These are phyloP conservation scores for Lepidocyrtoides sp. DNA, from an alignment of 2,888 invertebrate genomes.

Conservation along the genomic window DNA sequence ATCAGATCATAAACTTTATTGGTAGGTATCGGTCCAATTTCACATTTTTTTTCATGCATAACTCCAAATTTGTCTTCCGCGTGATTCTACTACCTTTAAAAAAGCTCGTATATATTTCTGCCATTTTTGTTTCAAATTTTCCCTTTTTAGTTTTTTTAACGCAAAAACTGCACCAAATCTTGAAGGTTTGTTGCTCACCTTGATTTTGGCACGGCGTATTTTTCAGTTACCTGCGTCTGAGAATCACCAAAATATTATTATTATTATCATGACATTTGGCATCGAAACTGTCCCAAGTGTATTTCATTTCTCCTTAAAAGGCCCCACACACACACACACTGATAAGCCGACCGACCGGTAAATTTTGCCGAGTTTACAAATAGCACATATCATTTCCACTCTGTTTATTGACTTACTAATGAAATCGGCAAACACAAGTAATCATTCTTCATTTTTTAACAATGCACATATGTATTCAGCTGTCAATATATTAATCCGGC, in stretches of 20 bases:
- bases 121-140: neutral
- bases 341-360: constrained; percentile 55
- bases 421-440: neutral
- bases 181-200: neutral
- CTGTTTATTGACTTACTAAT: constrained; percentile 57
- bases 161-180: too few relatives aligned
- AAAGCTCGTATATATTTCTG: neutral
- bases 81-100: neutral
- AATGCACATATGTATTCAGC: neutral
- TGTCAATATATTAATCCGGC: neutral
- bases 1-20: neutral
- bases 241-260: neutral
- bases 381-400: neutral
- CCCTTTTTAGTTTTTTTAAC: neutral
- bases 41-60: neutral
- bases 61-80: constrained; percentile 14
- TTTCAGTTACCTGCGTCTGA: neutral
- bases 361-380: neutral
- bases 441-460: neutral
- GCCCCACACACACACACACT: too few relatives aligned
- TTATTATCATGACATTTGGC: neutral
- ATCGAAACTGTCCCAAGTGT: constrained; percentile 6
- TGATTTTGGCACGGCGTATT: neutral
- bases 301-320: constrained; percentile 30
- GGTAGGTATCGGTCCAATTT: constrained; percentile 16